A percentile compares a stretch with the other conserved stretches of the same genome.
phyloP scores from a whole-genome alignment of 1,140 invertebrate genomes.

The Drosophila melanica region DNA sequence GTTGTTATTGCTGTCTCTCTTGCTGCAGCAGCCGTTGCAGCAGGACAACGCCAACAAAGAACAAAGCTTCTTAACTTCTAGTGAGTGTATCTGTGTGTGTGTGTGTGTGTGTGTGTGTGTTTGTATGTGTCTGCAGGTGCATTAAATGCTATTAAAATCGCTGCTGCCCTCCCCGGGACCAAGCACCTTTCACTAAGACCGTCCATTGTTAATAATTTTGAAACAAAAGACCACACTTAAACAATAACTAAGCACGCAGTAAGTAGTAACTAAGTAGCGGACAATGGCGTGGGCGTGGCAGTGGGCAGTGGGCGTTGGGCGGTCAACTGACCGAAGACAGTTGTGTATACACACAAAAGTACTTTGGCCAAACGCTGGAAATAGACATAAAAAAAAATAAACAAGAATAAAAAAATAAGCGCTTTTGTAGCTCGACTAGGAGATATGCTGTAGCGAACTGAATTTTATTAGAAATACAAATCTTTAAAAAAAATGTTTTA shows the following conservation, averaged over 20 bases:
- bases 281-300: slow-evolving; percentile 52
- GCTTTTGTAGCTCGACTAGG: too few species aligned
- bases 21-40: slow-evolving; percentile 37
- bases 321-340: slow-evolving; percentile 51
- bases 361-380: slow-evolving; percentile 41
- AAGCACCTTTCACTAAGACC: slow-evolving; percentile 65
- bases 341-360: slow-evolving; percentile 61
- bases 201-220: slow-evolving; percentile 77
- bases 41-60: slow-evolving; percentile 54
- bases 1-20: slow-evolving; percentile 32
- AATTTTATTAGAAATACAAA: neutral
- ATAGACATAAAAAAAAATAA: slow-evolving; percentile 39
- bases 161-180: neutral
- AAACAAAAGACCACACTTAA: slow-evolving; percentile 79
- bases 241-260: slow-evolving; percentile 81
- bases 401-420: slow-evolving; percentile 14
- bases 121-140: slow-evolving; percentile 60
- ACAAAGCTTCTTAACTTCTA: slow-evolving; percentile 65
- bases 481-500: too few species aligned
- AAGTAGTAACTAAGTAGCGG: slow-evolving; percentile 81
- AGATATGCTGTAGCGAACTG: neutral
- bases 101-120: slow-evolving; percentile 23
- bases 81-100: slow-evolving; percentile 9
- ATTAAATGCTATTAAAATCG: slow-evolving; percentile 76
- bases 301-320: neutral